Evolutionary conservation across 1,140 invertebrate species (phyloP), one percentile per base, ranked within the genome.

Genomic region (Dreissena rostriformis): DNA sequence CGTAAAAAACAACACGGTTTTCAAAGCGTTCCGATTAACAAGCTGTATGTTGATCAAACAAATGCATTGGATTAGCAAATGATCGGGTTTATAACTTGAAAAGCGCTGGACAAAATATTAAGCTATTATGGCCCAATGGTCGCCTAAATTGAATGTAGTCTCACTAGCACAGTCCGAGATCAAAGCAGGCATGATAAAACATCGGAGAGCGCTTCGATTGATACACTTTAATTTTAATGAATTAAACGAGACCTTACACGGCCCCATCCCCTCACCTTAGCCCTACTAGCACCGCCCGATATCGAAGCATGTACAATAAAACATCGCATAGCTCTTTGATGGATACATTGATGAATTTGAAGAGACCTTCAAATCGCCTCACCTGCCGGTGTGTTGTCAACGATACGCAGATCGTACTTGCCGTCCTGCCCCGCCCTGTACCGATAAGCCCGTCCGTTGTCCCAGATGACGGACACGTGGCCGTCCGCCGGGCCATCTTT

Each of bases 391-490:
- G 84, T 86, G 26, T 85, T 87, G 57, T 90, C 89, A 55, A 90
- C 86, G 14, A 90, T 71, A 49, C 88, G 66, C 10, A 90, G 71
- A 22, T 90, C 89, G 75, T 85, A 86, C 72, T 88, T 88, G 28
- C 84, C 84, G 57, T 89, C 83, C 29, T 84, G 57, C 10, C 89
- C 89, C 22, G 86, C 85, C 53, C 86, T 86, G 65, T 88, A 89
- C 17, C 73, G 75, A 14, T 81, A 67, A 26, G 87, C 82, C 22
- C 82, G 39, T 2, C 86, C 86, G 8, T 74, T 86, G 76, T 90
- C 89, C 89, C 89, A 90, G 0, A 88, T 74, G 12, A 90, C 88
- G 12, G 82, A 82, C n/a, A 86, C 87, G 24, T 83, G 84, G n/a
- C 80, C 70, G 55, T 88, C 86, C 26, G 83, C 77, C 11, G 78